Conservation (phyloP, 2,797 vertebrate genomes). For the Potorous gilbertii region DNA sequence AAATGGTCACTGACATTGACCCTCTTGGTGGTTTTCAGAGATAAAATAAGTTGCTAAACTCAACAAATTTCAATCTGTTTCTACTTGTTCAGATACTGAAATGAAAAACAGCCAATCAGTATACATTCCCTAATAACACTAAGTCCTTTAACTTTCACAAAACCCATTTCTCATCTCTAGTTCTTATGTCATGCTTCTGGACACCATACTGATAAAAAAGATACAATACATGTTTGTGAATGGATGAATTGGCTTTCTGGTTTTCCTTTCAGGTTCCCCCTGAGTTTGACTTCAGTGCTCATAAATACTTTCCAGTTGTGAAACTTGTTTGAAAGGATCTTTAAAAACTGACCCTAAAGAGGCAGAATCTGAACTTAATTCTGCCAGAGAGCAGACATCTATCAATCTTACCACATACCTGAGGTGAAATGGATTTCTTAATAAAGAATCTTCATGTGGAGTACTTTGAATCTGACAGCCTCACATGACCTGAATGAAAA, state of each 20-base stretch:
- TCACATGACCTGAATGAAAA: slow-evolving; percentile 74
- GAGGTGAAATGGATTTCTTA: slow-evolving; percentile 56
- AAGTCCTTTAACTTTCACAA: slow-evolving; percentile 27
- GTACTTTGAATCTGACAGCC: slow-evolving; percentile 70
- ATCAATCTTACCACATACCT: slow-evolving; percentile 51
- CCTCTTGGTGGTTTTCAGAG: neutral
- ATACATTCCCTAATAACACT: slow-evolving; percentile 19
- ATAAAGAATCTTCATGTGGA: slow-evolving; percentile 69
- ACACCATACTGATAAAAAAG: slow-evolving; percentile 24
- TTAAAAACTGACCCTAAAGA: slow-evolving; percentile 34
- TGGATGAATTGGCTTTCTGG: neutral
- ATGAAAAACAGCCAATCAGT: neutral
- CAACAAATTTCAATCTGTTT: neutral
- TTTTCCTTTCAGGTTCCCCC: slow-evolving; percentile 90
- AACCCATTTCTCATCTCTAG: slow-evolving; percentile 3
- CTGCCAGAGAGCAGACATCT: slow-evolving; percentile 25
- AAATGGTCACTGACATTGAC: neutral
- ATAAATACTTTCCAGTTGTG: slow-evolving; percentile 98
- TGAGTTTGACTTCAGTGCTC: slow-evolving; percentile 98
- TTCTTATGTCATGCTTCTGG: neutral
- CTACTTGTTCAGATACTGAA: slow-evolving; percentile 41
- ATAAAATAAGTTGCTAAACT: neutral
- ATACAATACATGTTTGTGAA: neutral
- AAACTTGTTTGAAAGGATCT: slow-evolving; percentile 90
- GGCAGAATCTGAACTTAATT: slow-evolving; percentile 53